Evolutionary conservation across 2,888 invertebrate genomes (phyloP).

Genomic region (Hydraecia micacea): DNA sequence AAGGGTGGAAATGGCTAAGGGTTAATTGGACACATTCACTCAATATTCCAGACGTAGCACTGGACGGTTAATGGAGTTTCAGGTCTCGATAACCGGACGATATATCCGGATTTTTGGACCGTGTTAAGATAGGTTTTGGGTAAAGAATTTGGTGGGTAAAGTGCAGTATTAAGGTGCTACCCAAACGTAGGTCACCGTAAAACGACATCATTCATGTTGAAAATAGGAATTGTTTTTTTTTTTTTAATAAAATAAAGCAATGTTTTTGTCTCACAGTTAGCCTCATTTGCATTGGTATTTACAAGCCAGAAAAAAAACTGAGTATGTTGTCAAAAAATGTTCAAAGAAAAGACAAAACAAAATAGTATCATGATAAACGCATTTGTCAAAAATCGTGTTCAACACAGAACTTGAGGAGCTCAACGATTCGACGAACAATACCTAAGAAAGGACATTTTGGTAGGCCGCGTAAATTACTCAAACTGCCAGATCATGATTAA

Average conservation of each 20-base stretch:
- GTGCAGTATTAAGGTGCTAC: neutral
- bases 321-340: neutral
- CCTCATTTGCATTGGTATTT: too few relatives aligned
- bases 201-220: too few relatives aligned
- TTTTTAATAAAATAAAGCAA: too few relatives aligned
- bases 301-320: too few relatives aligned
- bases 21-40: constrained; percentile 73
- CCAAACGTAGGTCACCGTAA: neutral
- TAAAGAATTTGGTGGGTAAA: constrained; percentile 14
- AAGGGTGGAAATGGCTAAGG: constrained; percentile 61
- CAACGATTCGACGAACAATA: neutral
- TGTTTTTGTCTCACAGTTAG: neutral
- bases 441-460: too few relatives aligned
- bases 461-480: too few relatives aligned
- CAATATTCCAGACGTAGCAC: constrained; percentile 68
- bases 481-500: too few relatives aligned
- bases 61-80: constrained; percentile 63
- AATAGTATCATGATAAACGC: too few relatives aligned
- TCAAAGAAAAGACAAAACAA: neutral
- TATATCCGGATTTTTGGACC: constrained; percentile 57
- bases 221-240: too few relatives aligned
- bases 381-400: neutral
- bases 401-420: neutral
- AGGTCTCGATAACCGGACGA: constrained; percentile 55
- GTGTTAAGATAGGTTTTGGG: constrained; percentile 28